These are phyloP conservation scores for Atopsyche davidsoni DNA, from an alignment of 1,140 invertebrate species.

Conservation along the genomic window DNA sequence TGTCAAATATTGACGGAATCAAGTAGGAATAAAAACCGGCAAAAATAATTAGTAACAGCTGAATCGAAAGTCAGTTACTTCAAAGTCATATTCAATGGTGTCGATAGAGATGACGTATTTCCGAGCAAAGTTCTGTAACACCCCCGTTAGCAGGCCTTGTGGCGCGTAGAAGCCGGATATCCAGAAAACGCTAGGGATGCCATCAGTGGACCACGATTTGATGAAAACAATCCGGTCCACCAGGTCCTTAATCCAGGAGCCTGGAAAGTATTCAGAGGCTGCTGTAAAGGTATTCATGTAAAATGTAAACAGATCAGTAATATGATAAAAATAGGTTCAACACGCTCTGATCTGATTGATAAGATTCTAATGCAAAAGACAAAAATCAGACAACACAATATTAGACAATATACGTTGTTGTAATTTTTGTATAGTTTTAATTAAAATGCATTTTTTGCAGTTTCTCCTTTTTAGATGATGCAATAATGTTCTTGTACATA, in stretches of 20 bases:
- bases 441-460: background rate
- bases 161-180: constrained; percentile 84
- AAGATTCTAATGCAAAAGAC: too few species aligned
- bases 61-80: constrained; percentile 46
- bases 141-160: constrained; percentile 78
- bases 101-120: constrained; percentile 73
- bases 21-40: background rate
- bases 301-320: constrained; percentile 12
- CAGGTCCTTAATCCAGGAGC: constrained; percentile 58
- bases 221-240: constrained; percentile 57
- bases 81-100: constrained; percentile 64
- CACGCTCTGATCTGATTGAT: too few species aligned
- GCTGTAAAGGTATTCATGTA: constrained; percentile 84
- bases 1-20: constrained; percentile 1
- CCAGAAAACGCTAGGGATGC: constrained; percentile 72
- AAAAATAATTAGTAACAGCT: too few species aligned
- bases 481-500: constrained; percentile 34
- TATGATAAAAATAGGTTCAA: constrained; percentile 5
- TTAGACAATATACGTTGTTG: background rate
- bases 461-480: constrained; percentile 1
- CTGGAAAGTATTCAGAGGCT: too few species aligned
- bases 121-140: constrained; percentile 75
- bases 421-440: background rate
- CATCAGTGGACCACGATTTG: constrained; percentile 60
- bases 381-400: too few species aligned